Conservation (phyloP, 2,113 vertebrate species). For the Terrapene triunguis region DNA sequence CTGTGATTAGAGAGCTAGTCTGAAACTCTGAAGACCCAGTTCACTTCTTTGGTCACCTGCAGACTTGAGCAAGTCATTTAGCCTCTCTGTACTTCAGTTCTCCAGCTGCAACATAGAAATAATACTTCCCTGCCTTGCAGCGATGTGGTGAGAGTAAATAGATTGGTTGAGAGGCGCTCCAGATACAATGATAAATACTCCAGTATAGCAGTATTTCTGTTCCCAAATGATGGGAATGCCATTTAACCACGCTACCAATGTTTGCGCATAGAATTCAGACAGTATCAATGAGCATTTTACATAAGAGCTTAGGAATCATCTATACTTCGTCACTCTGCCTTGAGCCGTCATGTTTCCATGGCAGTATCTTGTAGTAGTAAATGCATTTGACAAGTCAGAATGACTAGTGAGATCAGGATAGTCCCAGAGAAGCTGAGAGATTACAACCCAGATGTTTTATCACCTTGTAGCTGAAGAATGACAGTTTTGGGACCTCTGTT, state of each 20-base stretch:
- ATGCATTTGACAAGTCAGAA: background rate
- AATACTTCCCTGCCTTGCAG: background rate
- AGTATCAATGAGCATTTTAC: background rate
- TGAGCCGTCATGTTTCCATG: background rate
- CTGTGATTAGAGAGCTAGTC: background rate
- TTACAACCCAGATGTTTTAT: background rate
- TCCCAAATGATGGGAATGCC: background rate
- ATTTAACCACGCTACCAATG: background rate
- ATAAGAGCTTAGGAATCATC: background rate
- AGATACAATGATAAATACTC: background rate
- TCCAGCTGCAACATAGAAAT: background rate
- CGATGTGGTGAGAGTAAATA: background rate
- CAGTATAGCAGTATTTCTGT: background rate
- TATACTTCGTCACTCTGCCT: background rate
- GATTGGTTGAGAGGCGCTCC: background rate
- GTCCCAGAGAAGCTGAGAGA: background rate
- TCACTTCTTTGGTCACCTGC: background rate
- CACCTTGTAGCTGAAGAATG: background rate
- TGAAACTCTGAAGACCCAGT: background rate
- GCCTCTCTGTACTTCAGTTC: background rate
- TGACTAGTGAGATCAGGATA: background rate
- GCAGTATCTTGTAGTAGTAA: background rate
- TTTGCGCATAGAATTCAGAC: background rate
- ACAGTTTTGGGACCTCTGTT: background rate
- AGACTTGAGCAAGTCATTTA: background rate